phyloP scores from a whole-genome alignment of 2,888 invertebrate species.

The Thumatha senex region DNA sequence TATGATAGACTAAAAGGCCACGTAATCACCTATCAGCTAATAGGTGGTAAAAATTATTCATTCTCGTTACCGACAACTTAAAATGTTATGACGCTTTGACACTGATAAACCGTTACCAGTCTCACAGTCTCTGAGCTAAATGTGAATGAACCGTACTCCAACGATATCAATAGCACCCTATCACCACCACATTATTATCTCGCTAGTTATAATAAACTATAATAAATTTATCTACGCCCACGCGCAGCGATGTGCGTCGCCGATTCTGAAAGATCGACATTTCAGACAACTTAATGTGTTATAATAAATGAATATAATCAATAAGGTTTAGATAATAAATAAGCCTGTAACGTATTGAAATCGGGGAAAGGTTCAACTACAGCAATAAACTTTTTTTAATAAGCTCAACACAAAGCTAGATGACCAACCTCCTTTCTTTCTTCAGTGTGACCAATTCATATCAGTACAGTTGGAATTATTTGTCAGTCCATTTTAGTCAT shows the following conservation, averaged over 20 bases:
- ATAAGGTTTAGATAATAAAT: no score
- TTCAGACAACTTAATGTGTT: constrained; percentile 40
- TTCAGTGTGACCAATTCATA: neutral
- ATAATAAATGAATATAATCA: no score
- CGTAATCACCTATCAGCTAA: constrained; percentile 10
- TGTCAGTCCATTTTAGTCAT: no score
- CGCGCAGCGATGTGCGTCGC: constrained; percentile 43
- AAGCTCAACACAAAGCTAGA: neutral
- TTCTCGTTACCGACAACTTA: constrained; percentile 22
- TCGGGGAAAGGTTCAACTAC: neutral
- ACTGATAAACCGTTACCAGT: constrained; percentile 28
- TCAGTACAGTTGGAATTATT: no score
- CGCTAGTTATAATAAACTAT: constrained; percentile 44
- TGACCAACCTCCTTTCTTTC: no score
- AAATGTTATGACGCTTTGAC: constrained; percentile 29
- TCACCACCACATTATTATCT: constrained; percentile 41
- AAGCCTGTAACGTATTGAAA: neutral
- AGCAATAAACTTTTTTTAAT: neutral
- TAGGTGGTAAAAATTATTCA: constrained; percentile 27
- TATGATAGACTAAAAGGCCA: constrained; percentile 22
- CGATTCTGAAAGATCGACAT: constrained; percentile 43
- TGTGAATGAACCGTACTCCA: constrained; percentile 56
- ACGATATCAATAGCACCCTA: constrained; percentile 44
- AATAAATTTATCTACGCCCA: constrained; percentile 48
- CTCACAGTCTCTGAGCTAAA: constrained; percentile 26